Evolutionary conservation across 2,797 vertebrate genomes (phyloP).

Genomic region (Urophycis tenuis): DNA sequence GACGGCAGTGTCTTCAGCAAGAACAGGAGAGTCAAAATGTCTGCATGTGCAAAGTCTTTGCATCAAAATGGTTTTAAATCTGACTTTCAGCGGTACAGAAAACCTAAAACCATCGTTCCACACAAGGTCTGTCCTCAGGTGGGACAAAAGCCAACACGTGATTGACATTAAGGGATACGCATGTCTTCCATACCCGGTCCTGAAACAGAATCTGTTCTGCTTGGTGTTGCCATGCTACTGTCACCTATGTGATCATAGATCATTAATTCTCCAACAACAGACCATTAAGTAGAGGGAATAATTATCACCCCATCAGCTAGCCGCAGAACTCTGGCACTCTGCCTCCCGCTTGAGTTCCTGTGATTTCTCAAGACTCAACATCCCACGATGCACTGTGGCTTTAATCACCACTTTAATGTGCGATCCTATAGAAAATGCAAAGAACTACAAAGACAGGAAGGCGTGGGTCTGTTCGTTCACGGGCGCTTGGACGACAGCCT

Average conservation of each 20-base stretch:
- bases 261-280: slow-evolving; percentile 43
- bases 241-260: slow-evolving; percentile 18
- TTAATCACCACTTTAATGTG: not conserved
- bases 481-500: not conserved
- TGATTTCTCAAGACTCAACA: slow-evolving; percentile 14
- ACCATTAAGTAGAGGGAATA: slow-evolving; percentile 20
- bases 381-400: not conserved
- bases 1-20: not conserved
- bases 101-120: not conserved
- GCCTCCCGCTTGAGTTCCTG: slow-evolving; percentile 37
- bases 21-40: not conserved
- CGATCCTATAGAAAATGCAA: not conserved
- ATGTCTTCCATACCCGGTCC: not conserved
- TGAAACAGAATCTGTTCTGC: not conserved
- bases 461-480: not conserved
- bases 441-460: not conserved
- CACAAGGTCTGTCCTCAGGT: not conserved
- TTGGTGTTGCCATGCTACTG: slow-evolving; percentile 35
- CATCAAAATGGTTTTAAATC: not conserved
- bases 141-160: not conserved
- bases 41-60: not conserved
- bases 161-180: not conserved
- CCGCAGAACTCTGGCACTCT: slow-evolving; percentile 27
- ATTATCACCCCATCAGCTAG: slow-evolving; percentile 38
- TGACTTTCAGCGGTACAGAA: not conserved